phyloP scores from a whole-genome alignment of 2,113 vertebrate genomes.

The Alexandromys fortis region DNA sequence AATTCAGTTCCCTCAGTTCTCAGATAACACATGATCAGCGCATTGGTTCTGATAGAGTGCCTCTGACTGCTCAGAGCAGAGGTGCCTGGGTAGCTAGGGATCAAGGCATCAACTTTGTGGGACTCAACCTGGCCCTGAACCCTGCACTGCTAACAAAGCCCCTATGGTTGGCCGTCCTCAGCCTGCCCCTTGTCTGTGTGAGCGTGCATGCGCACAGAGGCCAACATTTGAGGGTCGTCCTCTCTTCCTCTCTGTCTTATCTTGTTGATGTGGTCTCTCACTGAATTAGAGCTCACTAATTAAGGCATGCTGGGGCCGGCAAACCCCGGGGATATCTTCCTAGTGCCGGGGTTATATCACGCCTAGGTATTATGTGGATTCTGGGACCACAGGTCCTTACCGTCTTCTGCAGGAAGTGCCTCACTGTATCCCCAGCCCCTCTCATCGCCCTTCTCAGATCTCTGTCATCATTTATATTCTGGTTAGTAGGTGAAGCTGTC shows the following conservation, averaged over 20 bases:
- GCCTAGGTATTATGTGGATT: not conserved
- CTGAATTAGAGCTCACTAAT: too few relatives aligned
- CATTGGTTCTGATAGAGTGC: not conserved
- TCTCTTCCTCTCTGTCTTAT: not conserved
- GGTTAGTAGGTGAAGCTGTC: not conserved
- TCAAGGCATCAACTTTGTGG: not conserved
- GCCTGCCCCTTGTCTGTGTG: not conserved
- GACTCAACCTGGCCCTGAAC: not conserved
- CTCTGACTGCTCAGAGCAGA: not conserved
- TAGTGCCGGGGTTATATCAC: not conserved
- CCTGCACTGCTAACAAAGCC: not conserved
- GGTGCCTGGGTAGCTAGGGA: not conserved
- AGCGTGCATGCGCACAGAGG: not conserved
- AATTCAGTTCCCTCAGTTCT: not conserved
- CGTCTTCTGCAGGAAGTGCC: not conserved
- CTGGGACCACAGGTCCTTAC: not conserved
- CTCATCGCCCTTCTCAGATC: not conserved
- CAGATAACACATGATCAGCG: rapidly evolving
- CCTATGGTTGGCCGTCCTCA: not conserved
- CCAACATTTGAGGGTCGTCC: too few relatives aligned
- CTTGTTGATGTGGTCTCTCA: not conserved
- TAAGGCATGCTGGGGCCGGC: not conserved
- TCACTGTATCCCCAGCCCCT: not conserved
- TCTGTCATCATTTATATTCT: not conserved
- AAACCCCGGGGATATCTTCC: not conserved